Base-by-base conservation (phyloP, 2,113 vertebrate genomes). In the Eptesicus fuscus region DNA sequence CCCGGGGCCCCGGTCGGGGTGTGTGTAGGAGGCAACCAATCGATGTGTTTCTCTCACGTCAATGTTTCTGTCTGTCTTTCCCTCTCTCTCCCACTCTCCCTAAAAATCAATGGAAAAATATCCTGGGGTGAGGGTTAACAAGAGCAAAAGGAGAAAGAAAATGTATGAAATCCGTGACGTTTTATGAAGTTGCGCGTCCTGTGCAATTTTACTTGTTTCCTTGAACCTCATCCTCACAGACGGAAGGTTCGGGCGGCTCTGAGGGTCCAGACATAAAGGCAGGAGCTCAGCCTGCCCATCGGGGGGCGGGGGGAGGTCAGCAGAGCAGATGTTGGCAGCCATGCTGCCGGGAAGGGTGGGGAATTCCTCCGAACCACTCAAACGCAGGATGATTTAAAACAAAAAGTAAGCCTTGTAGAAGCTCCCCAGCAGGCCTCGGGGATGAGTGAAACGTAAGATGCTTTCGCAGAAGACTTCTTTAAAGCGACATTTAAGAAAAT, bases 211-310 rank as follows among this genome's bases (percentile, higher is more conserved):
- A 2, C 20, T 6, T 1, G 14, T 23, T 69, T 84, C 40, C 65
- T 25, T 37, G 40, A 7, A 0, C n/a, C 59, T 86, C 40, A 20
- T 70, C 18, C 32, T 37, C 16, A 0, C n/a, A n/a, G 13, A 0
- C 20, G 3, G 37, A 76, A 0, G 0, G 1, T 44, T 28, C 37
- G 35, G 42, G 23, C 23, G 5, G 0, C 30, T 32, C 16, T 61
- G 2, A 12, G 25, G 22, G 7, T 13, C 7, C 2, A 44, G 40
- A 10, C 0, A 0, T 9, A n/a, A 17, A 37, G 17, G 67, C 49
- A 77, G 32, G 59, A 40, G 7, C 23, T 5, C n/a, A 13, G 28
- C 35, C n/a, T 8, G 5, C 1, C 12, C 23, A 12, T 51, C 0
- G 1, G 10, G 44, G 2, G 22, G n/a, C n/a, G n/a, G n/a, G n/a